phyloP scores from a whole-genome alignment of 2,888 invertebrate genomes.

The Himalopsyche tibetana region DNA sequence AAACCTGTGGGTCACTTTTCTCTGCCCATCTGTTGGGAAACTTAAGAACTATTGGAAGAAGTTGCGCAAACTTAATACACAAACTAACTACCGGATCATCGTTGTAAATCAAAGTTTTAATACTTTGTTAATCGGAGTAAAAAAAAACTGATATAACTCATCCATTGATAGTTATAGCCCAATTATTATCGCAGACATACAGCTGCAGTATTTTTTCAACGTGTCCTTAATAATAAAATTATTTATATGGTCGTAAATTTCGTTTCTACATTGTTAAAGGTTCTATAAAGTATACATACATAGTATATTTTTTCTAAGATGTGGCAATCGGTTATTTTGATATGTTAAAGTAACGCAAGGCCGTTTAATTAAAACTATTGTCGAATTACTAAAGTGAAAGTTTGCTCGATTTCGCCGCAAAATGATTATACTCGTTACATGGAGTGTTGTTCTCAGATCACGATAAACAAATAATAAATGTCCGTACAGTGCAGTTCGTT shows the following conservation, averaged over 20 bases:
- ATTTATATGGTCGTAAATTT: not conserved
- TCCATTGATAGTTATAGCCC: too few species aligned
- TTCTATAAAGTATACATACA: not conserved
- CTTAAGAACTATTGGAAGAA: too few species aligned
- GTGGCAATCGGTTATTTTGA: not conserved
- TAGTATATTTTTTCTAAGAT: not conserved
- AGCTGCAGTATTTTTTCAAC: too few species aligned
- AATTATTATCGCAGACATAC: too few species aligned
- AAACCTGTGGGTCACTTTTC: too few species aligned
- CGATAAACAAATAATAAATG: constrained; percentile 54
- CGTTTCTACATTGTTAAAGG: not conserved
- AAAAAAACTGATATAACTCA: too few species aligned
- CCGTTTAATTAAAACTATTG: constrained; percentile 60
- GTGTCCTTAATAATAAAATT: not conserved
- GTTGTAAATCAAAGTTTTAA: too few species aligned
- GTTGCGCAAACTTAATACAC: too few species aligned
- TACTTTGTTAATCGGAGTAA: too few species aligned
- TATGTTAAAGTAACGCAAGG: constrained; percentile 50
- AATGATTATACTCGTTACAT: constrained; percentile 56
- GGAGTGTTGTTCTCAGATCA: constrained; percentile 63
- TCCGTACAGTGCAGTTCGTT: constrained; percentile 42
- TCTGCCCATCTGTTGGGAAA: too few species aligned
- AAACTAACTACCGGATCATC: too few species aligned
- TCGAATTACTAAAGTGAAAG: constrained; percentile 63
- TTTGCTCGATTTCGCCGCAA: constrained; percentile 48